These are phyloP conservation scores for Pyrocoelia pectoralis DNA, from an alignment of 2,888 invertebrate species.

Conservation along the genomic window DNA sequence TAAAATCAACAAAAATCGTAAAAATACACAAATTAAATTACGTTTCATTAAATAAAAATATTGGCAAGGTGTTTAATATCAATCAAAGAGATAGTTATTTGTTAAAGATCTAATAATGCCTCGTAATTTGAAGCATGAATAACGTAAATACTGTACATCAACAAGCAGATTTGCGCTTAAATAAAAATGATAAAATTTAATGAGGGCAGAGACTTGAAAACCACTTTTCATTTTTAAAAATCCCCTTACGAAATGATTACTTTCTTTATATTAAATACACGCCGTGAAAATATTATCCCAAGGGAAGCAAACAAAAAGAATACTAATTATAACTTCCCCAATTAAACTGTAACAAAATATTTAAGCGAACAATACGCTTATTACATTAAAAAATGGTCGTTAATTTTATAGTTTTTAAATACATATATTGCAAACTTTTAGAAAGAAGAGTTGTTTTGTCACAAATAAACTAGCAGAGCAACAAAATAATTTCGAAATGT, in stretches of 20 bases:
- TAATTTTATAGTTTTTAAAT: no score
- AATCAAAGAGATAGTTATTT: background rate
- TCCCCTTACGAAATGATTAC: conserved; percentile 46
- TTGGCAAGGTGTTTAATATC: conserved; percentile 5
- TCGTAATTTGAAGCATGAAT: conserved; percentile 23
- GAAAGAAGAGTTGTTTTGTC: no score
- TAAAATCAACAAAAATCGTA: background rate
- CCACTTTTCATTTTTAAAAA: conserved; percentile 45
- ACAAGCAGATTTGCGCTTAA: conserved; percentile 45
- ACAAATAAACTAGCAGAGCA: no score
- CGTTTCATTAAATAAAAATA: background rate
- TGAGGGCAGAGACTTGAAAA: conserved; percentile 44
- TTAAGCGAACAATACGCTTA: conserved; percentile 14
- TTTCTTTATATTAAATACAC: conserved; percentile 42
- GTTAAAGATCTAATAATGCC: conserved; percentile 15
- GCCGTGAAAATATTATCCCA: conserved; percentile 29
- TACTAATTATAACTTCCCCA: conserved; percentile 22
- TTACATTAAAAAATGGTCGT: background rate
- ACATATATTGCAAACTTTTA: no score
- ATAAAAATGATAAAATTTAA: conserved; percentile 50
- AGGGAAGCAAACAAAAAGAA: conserved; percentile 18
- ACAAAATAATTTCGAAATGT: no score
- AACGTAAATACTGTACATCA: conserved; percentile 39
- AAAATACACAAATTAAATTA: background rate
- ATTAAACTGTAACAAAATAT: conserved; percentile 21